Conservation (phyloP, 2,888 invertebrate genomes). For the Neoaliturus tenellus region DNA sequence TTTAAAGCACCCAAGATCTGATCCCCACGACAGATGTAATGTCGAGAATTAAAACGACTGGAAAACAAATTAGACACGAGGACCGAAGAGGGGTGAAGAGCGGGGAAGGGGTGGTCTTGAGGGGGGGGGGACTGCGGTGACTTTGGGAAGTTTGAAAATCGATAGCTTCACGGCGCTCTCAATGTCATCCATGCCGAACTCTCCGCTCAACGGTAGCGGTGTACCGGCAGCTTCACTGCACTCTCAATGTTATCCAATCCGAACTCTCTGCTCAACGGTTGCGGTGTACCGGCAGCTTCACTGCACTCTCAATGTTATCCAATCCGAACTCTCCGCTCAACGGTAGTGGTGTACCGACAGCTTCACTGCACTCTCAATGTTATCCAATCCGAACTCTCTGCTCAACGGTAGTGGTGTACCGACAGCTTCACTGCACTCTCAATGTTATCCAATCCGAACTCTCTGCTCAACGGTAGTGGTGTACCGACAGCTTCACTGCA, state of each 20-base stretch:
- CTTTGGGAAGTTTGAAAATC: conserved; percentile 35
- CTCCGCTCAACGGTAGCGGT: neutral
- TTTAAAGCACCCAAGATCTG: no score
- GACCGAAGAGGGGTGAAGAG: neutral
- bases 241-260: no score
- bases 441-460: no score
- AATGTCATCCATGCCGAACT: neutral
- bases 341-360: no score
- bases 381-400: neutral
- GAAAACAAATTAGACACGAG: conserved; percentile 18
- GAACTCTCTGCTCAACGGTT: no score
- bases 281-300: no score
- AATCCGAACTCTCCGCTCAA: no score
- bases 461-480: no score
- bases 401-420: neutral
- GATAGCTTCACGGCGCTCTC: conserved; percentile 24
- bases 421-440: no score
- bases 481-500: no score
- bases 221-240: neutral
- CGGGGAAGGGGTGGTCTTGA: neutral
- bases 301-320: no score
- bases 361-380: conserved; percentile 35
- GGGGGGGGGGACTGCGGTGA: conserved; percentile 16
- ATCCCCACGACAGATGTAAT: conserved; percentile 7
- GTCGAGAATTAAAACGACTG: conserved; percentile 27